Base-by-base conservation (phyloP, 2,888 invertebrate genomes). In the Lithophane ornitopus region DNA sequence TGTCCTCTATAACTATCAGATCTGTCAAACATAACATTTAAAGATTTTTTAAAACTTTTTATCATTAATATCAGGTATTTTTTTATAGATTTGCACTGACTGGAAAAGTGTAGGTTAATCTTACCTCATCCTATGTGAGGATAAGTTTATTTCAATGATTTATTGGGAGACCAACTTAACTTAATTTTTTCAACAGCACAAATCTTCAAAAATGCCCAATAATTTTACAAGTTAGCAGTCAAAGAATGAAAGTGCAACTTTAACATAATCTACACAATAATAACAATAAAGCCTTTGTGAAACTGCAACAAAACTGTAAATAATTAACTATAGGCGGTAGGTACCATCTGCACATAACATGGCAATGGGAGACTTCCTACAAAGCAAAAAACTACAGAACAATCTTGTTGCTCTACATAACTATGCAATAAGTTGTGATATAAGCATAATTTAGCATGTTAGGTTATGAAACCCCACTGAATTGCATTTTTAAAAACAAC, bases 281-380 rank as follows among this genome's bases (percentile, higher is more conserved):
- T 74, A 74, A 61, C 19, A 56, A 75, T 76, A 26, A 80, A 82
- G 71, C 77, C 69, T 77, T 81, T 86, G 88, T 92, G 94, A 95
- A 95, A 95, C 93, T 90, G 94, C 95, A 95, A 94, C 93, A 95
- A 95, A 94, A 93, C 91, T 89, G 69, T 79, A 82, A 78, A 76
- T 52, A 73, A 61, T 61, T 8, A 70, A 67, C 28, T 58, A 44
- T 73, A 74, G 65, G 76, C 49, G 76, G 70, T 85, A 76, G 80
- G 83, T 87, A 82, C 81, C 85, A 85, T 87, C 84, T 84, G 78
- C 66, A 67, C 56, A 84, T 62, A 70, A 52, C 28, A 68, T 79
- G 77, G 80, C 78, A 85, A 84, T 66, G 78, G 81, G 90, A 92
- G 92, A 91, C 93, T 93, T 92, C 93, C 93, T 89, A 89, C 87